Base-by-base conservation (phyloP, 2,113 vertebrate genomes). In the Pan troglodytes region DNA sequence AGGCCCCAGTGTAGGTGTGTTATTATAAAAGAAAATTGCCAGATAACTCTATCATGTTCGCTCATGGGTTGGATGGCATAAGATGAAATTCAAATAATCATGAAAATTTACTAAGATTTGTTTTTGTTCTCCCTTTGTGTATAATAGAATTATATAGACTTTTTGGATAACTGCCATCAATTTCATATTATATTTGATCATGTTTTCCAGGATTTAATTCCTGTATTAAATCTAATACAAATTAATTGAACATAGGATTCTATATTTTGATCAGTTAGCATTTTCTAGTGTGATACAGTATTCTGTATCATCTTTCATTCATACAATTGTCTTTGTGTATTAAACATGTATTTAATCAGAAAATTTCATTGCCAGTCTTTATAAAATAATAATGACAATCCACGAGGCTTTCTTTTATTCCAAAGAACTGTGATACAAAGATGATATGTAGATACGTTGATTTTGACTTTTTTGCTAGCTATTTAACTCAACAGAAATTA, bases 191-290 rank as follows among this genome's bases (percentile, higher is more conserved):
- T 38, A 82, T 96, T 89, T 97, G n/a, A 73, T 90, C n/a, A 25
- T 78, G 48, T 88, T 97, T 93, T 92, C 2, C 64, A 95, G n/a
- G 30, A 90, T 48, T 96, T 94, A 76, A 55, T 88, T 96, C 25
- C 76, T 86, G 23, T 73, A 50, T 90, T 96, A n/a, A 85, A 67
- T 91, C 57, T 93, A 87, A 86, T 88, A 88, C 67, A 80, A 82
- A 70, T 88, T 88, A 90, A 80, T 81, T 79, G 32, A 95, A 30
- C 8, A 35, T 70, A 32, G 17, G 20, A 67, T 92, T 87, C 30
- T 68, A 73, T 13, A 70, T 95, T 95, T 95, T 82, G 82, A 76
- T 86, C 7, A 52, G 92, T 59, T 95, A 27, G 0, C 35, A 14
- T 90, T 85, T 90, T 95, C 18, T 55, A 76, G 7, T 14, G 88